Conservation (phyloP, 2,888 invertebrate species). For the Stenoptilia bipunctidactyla region DNA sequence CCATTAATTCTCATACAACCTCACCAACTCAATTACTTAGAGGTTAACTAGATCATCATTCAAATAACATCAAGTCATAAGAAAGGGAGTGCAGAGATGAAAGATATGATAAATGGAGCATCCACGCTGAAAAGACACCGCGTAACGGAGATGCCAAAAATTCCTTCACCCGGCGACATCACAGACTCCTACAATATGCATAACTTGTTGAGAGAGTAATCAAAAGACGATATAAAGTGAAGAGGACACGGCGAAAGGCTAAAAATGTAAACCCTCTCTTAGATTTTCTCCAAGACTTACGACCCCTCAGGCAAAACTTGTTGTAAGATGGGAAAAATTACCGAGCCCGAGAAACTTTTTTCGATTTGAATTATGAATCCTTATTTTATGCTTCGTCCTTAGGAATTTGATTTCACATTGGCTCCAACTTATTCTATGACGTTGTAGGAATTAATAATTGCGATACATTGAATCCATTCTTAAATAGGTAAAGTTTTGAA, state of each 20-base stretch:
- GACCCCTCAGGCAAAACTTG: conserved; percentile 62
- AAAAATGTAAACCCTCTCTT: conserved; percentile 67
- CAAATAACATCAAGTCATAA: conserved; percentile 46
- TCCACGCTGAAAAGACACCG: conserved; percentile 37
- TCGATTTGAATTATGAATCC: conserved; percentile 71
- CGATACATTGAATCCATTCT: conserved; percentile 23
- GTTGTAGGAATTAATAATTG: conserved; percentile 40
- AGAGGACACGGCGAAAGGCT: conserved; percentile 67
- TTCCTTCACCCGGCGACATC: conserved; percentile 43
- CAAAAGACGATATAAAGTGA: conserved; percentile 70
- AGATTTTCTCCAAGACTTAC: conserved; percentile 55
- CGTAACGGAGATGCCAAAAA: conserved; percentile 48
- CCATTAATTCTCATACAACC: neutral
- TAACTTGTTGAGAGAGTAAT: conserved; percentile 70
- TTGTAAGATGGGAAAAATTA: conserved; percentile 69
- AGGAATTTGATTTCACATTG: conserved; percentile 59
- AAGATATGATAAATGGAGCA: conserved; percentile 51
- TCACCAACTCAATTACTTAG: conserved; percentile 10
- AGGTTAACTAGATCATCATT: conserved; percentile 36
- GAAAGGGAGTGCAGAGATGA: conserved; percentile 42
- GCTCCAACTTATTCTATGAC: conserved; percentile 43
- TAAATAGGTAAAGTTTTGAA: conserved; percentile 4
- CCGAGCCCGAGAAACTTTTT: conserved; percentile 61
- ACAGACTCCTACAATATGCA: conserved; percentile 65
- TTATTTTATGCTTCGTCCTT: conserved; percentile 61